phyloP scores from a whole-genome alignment of 2,888 invertebrate genomes.

The Busseola fusca region DNA sequence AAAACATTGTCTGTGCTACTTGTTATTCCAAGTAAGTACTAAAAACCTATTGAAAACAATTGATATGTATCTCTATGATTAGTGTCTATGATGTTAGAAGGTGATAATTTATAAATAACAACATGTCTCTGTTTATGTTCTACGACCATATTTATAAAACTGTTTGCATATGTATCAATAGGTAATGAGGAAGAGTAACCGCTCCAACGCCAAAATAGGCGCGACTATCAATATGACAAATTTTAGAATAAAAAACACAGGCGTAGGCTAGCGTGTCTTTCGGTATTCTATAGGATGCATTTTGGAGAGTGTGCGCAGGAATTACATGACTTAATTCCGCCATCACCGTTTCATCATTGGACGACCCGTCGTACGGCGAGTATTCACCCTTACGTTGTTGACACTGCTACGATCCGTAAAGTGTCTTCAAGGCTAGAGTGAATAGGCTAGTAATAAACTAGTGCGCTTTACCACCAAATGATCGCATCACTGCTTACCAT shows the following conservation, averaged over 20 bases:
- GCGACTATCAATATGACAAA: conserved; percentile 8
- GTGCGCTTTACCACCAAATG: no score
- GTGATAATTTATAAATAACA: conserved; percentile 48
- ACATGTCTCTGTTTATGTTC: conserved; percentile 37
- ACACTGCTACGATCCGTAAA: no score
- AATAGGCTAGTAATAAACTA: no score
- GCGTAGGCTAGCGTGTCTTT: no score
- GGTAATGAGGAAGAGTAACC: conserved; percentile 30
- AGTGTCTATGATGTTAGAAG: conserved; percentile 35
- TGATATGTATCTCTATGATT: conserved; percentile 46
- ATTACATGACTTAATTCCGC: no score
- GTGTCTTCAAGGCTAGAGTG: no score
- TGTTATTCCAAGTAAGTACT: conserved; percentile 31
- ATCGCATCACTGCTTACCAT: no score
- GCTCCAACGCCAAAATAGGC: background rate
- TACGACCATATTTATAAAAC: conserved; percentile 37
- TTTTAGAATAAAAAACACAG: background rate
- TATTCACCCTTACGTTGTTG: no score
- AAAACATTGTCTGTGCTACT: conserved; percentile 19
- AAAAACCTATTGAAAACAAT: conserved; percentile 32
- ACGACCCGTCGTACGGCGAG: no score
- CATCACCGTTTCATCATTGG: no score
- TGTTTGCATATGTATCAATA: conserved; percentile 29
- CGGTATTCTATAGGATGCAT: no score
- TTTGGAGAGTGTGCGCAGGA: no score